Evolutionary conservation across 2,888 invertebrate species (phyloP), one percentile per base, ranked within the genome.

Genomic region (Pseudococcus jackbeardsleyi): DNA sequence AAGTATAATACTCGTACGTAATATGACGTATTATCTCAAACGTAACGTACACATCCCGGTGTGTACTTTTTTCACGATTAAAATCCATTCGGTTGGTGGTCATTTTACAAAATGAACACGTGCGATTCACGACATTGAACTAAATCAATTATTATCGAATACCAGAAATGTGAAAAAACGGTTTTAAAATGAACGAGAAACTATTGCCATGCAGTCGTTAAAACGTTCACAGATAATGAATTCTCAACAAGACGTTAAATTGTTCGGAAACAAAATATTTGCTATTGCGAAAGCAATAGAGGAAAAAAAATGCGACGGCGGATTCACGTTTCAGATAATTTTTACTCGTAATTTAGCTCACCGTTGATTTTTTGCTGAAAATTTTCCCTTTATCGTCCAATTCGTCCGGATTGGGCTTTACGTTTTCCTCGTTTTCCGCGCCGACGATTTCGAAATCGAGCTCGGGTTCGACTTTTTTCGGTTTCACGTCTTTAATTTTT

Each of bases 391-490:
- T 89, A 59, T 89, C 89, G 89, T 90, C 90, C 15, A 89, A 89
- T 87, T 90, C 90, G 72, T 90, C 89, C 54, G 92, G 90, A 91
- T 92, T 91, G 90, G 93, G 91, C 39, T 84, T 54, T 84, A 90
- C 92, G 90, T 91, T 91, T 90, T 92, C 92, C 3, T 86, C 86
- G 82, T 91, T 91, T 22, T 91, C 91, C 89, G 94, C 93, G 8
- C 94, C 94, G 85, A 94, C 94, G 68, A 96, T 93, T 92, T 96
- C 95, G 92, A 96, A 95, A 33, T 88, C 72, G 39, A 85, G 64
- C 3, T 33, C 26, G 26, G 26, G 26, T 54, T 50, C n/a, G 39
- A 48, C 59, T 88, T 72, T 72, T 72, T 90, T 93, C 92, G 77
- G 91, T 91, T 89, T 91, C 90, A 93, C 91, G 86, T 94, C 94